Evolutionary conservation across 2,888 invertebrate genomes (phyloP), one percentile per base, ranked within the genome.

Genomic region (Fragum sueziense): DNA sequence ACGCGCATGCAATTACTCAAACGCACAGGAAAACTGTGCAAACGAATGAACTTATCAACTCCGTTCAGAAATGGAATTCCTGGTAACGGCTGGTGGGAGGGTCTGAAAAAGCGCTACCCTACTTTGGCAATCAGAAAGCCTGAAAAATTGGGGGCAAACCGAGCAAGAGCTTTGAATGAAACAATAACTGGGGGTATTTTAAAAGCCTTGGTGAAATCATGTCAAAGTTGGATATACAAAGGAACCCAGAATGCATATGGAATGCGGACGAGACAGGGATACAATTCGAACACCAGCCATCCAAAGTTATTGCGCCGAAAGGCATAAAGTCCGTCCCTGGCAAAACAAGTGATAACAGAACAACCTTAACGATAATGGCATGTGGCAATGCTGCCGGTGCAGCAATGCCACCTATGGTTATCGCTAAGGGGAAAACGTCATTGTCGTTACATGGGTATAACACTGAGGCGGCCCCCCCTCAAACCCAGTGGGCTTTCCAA

Each of bases 401-500:
- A 3, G 31, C 27, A 25, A 86, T 87, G 80, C 80, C 83, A 1
- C 82, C 85, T 11, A 2, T 84, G 4, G 57, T 83, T 11, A 81
- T 86, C 20, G 81, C 75, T 0, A 85, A 84, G 34, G 86, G 86
- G 11, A 85, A 86, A 72, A 85, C 85, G 1, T 11, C 57, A 2
- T 67, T 31, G 34, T 76, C 76, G 0, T 41, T 87, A 17, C 83
- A 84, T 25, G 77, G 76, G 0, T 82, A 80, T 57, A 80, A 81
- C 6, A 80, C 79, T 0, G 25, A 29, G 1, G 77, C 81, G 6
- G 78, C 78, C 0, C 85, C 86, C 20, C 9, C 14, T 20, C 79
- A 80, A 6, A 67, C 85, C 0, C 29, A 74, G 1, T 86, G 82
- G 84, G 68, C 71, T 14, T 85, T 62, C 65, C 85, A 87, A 29